Evolutionary conservation across 2,888 invertebrate species (phyloP).

Genomic region (Drosophila nr. medialis): DNA sequence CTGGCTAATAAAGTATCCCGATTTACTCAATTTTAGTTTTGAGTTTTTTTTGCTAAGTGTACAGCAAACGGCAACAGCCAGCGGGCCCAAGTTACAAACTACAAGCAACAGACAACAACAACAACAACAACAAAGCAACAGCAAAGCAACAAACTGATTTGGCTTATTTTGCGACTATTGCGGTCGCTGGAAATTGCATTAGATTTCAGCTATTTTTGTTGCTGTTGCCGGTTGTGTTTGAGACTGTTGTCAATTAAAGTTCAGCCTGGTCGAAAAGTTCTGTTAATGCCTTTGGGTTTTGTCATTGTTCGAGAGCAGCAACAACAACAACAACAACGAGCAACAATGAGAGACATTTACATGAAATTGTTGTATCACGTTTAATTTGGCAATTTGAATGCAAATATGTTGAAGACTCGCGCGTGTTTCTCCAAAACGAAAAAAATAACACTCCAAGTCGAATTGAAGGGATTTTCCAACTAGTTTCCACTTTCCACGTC

Average conservation of each 20-base stretch:
- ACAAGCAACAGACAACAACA: constrained; percentile 24
- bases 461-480: constrained; percentile 55
- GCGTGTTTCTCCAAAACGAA: constrained; percentile 42
- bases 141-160: constrained; percentile 65
- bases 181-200: constrained; percentile 66
- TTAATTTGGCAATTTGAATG: constrained; percentile 82
- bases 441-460: constrained; percentile 35
- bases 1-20: too few relatives aligned
- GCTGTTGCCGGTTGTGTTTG: constrained; percentile 14
- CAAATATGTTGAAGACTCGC: constrained; percentile 63
- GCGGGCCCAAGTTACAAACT: constrained; percentile 15
- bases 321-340: constrained; percentile 17
- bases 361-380: constrained; percentile 83
- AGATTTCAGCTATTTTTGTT: constrained; percentile 25
- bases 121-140: constrained; percentile 31
- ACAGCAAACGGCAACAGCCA: constrained; percentile 9
- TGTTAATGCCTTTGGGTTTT: constrained; percentile 66
- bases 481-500: constrained; percentile 48
- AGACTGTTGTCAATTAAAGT: constrained; percentile 67
- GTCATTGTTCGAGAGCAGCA: constrained; percentile 57
- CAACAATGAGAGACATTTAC: constrained; percentile 57
- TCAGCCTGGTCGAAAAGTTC: constrained; percentile 58
- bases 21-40: neutral
- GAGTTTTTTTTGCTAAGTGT: neutral
- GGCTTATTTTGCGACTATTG: constrained; percentile 65